Evolutionary conservation across 2,888 invertebrate genomes (phyloP).

Genomic region (Dolichomitus sp.): DNA sequence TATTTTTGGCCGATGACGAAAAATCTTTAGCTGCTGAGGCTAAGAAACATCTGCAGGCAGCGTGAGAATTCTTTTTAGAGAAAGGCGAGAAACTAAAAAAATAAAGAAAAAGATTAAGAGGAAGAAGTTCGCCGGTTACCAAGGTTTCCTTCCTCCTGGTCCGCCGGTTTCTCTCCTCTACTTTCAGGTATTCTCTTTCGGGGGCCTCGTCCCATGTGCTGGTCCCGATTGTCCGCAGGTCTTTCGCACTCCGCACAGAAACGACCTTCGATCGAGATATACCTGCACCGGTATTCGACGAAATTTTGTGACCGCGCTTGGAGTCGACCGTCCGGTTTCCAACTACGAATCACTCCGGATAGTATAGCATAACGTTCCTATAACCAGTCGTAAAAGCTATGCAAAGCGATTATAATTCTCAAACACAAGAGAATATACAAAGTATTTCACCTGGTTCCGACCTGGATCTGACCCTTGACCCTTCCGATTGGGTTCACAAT

Average conservation of each 20-base stretch:
- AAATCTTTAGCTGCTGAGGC: constrained; percentile 23
- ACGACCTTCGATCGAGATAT: constrained; percentile 56
- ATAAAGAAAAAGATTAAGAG: not conserved
- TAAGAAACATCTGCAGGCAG: constrained; percentile 49
- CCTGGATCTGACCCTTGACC: too few species aligned
- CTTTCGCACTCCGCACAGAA: too few species aligned
- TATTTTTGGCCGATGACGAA: constrained; percentile 51
- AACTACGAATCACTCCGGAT: not conserved
- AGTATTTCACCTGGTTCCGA: too few species aligned
- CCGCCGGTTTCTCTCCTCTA: not conserved
- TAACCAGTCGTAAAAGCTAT: constrained; percentile 1
- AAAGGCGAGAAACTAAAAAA: not conserved
- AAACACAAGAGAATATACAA: not conserved
- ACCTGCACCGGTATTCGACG: constrained; percentile 43
- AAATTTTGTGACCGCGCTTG: constrained; percentile 16
- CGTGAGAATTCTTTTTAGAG: constrained; percentile 7
- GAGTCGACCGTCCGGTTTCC: constrained; percentile 34
- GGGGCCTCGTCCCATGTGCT: not conserved
- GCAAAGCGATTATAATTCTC: not conserved
- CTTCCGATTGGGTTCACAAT: too few species aligned
- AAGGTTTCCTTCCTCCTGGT: constrained; percentile 21
- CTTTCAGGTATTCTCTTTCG: constrained; percentile 44
- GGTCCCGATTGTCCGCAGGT: not conserved
- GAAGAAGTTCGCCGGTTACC: constrained; percentile 44
- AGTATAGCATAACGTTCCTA: not conserved